These are phyloP conservation scores for Haliclona indistincta DNA, from an alignment of 37 sponge, comb jelly and placozoan species.

Conservation along the genomic window DNA sequence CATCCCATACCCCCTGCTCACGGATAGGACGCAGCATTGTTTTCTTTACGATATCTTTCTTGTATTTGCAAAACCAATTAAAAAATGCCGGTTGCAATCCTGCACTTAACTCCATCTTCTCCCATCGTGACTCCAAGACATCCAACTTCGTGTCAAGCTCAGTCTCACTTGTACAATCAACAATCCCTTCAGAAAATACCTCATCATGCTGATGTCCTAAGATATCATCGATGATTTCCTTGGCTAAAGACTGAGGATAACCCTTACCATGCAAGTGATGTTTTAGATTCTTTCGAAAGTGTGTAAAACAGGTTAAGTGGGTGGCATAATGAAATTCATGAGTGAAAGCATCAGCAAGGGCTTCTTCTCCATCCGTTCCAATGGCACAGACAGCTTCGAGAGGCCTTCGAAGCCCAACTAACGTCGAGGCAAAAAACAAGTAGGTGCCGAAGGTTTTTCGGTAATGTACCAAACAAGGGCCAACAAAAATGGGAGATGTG, in stretches of 20 bases:
- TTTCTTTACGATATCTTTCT: constrained; percentile 4
- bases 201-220: constrained; percentile 31
- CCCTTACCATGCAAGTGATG: too few relatives aligned
- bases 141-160: constrained; percentile 28
- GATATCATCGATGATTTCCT: constrained; percentile 23
- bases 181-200: constrained; percentile 28
- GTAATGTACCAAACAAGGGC: constrained; percentile 12
- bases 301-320: too few relatives aligned
- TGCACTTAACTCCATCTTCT: not conserved
- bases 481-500: constrained; percentile 7
- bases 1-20: constrained; percentile 30
- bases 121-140: constrained; percentile 7
- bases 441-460: constrained; percentile 18
- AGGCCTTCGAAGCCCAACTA: too few relatives aligned
- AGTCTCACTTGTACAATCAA: constrained; percentile 13
- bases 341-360: too few relatives aligned
- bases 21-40: constrained; percentile 24
- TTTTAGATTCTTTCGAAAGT: too few relatives aligned
- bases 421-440: constrained; percentile 33
- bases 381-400: too few relatives aligned
- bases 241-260: not conserved
- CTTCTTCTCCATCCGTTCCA: too few relatives aligned
- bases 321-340: too few relatives aligned
- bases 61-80: constrained; percentile 20
- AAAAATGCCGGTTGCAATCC: constrained; percentile 3